These are phyloP conservation scores for Takifugu flavidus DNA, from an alignment of 2,113 vertebrate genomes.

Conservation along the genomic window DNA sequence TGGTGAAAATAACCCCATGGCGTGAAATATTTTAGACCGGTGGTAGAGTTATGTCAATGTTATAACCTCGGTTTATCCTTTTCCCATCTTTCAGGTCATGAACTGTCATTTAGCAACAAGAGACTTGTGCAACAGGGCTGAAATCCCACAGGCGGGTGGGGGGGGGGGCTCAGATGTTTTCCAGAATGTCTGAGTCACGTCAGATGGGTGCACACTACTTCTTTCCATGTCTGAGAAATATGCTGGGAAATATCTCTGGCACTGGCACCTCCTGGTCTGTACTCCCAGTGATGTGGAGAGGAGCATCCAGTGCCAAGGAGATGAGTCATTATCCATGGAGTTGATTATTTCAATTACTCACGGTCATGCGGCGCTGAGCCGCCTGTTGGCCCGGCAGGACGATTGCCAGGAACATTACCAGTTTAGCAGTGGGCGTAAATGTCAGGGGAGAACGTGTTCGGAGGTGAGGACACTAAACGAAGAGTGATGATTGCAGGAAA, in stretches of 20 bases:
- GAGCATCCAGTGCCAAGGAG: constrained; percentile 38
- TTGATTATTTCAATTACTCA: constrained; percentile 60
- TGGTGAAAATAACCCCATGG: constrained; percentile 6
- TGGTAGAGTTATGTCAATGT: constrained; percentile 40
- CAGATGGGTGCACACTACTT: constrained; percentile 28
- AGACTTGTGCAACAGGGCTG: constrained; percentile 41
- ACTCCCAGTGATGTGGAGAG: constrained; percentile 28
- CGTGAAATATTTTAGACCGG: constrained; percentile 31
- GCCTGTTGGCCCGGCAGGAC: constrained; percentile 4
- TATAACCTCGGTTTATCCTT: constrained; percentile 41
- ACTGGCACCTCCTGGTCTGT: constrained; percentile 34
- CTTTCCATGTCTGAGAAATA: constrained; percentile 22
- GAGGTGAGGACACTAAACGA: constrained; percentile 6
- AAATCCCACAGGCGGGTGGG: background rate
- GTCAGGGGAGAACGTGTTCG: constrained; percentile 14
- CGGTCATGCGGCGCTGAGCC: constrained; percentile 27
- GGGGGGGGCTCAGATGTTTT: constrained; percentile 25
- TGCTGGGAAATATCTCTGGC: constrained; percentile 60
- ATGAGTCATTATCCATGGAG: constrained; percentile 50
- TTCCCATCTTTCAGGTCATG: constrained; percentile 33
- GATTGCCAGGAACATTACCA: constrained; percentile 32
- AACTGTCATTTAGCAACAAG: constrained; percentile 22
- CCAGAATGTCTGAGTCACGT: constrained; percentile 54
- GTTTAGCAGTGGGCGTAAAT: constrained; percentile 17
- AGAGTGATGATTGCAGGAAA: background rate